Evolutionary conservation across 2,888 invertebrate species (phyloP).

Genomic region (Lamellibrachia columna): DNA sequence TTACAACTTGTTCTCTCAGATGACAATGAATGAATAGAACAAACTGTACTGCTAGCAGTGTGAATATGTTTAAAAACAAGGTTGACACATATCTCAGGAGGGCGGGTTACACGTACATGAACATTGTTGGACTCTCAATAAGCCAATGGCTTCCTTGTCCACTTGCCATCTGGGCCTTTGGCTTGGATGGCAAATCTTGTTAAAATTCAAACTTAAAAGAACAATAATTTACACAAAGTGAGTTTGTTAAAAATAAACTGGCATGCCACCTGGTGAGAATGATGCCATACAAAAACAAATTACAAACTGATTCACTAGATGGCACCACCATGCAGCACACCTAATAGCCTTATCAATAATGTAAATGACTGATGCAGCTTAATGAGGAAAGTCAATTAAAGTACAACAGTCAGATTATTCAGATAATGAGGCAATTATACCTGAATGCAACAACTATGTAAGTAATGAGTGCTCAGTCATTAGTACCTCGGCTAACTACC

Average conservation of each 20-base stretch:
- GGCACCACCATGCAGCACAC: neutral
- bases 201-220: too few relatives aligned
- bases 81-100: too few relatives aligned
- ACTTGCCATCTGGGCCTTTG: too few relatives aligned
- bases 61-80: too few relatives aligned
- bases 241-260: neutral
- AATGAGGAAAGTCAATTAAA: neutral
- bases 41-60: too few relatives aligned
- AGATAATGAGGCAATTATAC: conserved; percentile 6
- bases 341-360: neutral
- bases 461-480: neutral
- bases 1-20: too few relatives aligned
- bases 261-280: neutral
- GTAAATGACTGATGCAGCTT: neutral
- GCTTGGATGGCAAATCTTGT: too few relatives aligned
- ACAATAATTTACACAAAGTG: neutral
- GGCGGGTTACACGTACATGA: too few relatives aligned
- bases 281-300: neutral
- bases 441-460: neutral
- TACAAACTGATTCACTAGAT: neutral
- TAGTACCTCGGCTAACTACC: neutral
- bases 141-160: too few relatives aligned
- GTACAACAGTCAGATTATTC: neutral
- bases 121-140: too few relatives aligned
- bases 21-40: too few relatives aligned